Conservation (phyloP, 2,113 vertebrate species). For the Clinocottus analis region DNA sequence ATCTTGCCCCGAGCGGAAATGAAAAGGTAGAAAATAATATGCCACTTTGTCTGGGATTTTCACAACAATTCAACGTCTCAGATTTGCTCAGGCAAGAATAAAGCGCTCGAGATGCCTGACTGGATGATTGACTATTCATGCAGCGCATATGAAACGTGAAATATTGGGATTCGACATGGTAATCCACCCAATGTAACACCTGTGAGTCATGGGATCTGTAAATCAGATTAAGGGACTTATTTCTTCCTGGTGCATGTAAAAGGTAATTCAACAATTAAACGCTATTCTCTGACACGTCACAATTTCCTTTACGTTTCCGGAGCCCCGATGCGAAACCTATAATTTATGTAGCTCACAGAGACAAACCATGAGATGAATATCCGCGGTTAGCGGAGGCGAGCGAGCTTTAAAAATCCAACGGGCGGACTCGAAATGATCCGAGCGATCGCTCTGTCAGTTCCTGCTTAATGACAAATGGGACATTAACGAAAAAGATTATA, state of each 20-base stretch:
- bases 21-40: background rate
- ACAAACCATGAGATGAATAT: conserved; percentile 30
- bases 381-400: background rate
- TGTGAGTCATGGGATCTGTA: background rate
- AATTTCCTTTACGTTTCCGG: background rate
- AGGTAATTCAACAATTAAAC: conserved; percentile 1
- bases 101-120: background rate
- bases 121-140: background rate
- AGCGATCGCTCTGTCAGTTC: conserved; percentile 49
- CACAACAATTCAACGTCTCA: background rate
- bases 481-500: conserved; percentile 49
- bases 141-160: no score
- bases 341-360: conserved; percentile 1
- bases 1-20: background rate
- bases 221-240: background rate
- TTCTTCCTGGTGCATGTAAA: background rate
- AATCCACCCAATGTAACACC: background rate
- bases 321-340: background rate
- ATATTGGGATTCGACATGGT: background rate
- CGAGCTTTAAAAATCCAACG: conserved; percentile 36
- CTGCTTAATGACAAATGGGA: conserved; percentile 54
- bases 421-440: conserved; percentile 48
- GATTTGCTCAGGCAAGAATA: background rate
- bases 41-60: background rate
- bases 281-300: conserved; percentile 14